Percentiles rank a stretch among this genome's conserved stretches.
phyloP scores from a whole-genome alignment of 2,797 vertebrate species.

The Sebastes steindachneri region DNA sequence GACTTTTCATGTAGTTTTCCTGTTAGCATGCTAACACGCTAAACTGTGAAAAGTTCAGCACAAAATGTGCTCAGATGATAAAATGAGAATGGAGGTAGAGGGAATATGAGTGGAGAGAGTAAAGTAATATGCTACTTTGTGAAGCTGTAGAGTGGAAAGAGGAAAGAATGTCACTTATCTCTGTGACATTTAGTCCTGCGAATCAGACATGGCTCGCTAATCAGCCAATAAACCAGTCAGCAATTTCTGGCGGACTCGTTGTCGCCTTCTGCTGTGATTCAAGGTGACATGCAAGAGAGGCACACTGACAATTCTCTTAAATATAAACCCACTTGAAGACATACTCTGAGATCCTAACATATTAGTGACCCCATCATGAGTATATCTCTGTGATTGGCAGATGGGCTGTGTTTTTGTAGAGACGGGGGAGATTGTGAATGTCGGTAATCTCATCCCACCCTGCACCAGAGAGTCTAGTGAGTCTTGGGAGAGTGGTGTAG shows the following conservation, averaged over 20 bases:
- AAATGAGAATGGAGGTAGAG: background rate
- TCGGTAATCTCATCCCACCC: slow-evolving; percentile 60
- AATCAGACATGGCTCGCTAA: slow-evolving; percentile 29
- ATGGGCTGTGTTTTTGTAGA: slow-evolving; percentile 53
- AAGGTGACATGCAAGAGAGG: slow-evolving; percentile 37
- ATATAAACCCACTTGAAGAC: slow-evolving; percentile 21
- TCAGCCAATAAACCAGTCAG: slow-evolving; percentile 40
- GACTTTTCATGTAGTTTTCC: background rate
- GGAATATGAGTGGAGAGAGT: background rate
- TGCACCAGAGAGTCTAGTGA: slow-evolving; percentile 41
- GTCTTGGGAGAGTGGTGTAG: slow-evolving; percentile 62
- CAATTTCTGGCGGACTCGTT: slow-evolving; percentile 20
- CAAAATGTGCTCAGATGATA: background rate
- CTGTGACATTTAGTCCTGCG: slow-evolving; percentile 36
- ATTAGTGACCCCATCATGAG: background rate
- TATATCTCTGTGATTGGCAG: slow-evolving; percentile 27
- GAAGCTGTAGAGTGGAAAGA: slow-evolving; percentile 12
- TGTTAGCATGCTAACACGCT: background rate
- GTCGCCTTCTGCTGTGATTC: slow-evolving; percentile 31
- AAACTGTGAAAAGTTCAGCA: background rate
- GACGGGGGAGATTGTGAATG: slow-evolving; percentile 51
- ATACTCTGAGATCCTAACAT: slow-evolving; percentile 26
- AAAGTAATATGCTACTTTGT: background rate
- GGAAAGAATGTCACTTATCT: slow-evolving; percentile 27
- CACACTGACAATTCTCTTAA: slow-evolving; percentile 1